Percentiles rank a stretch among this genome's conserved stretches.
phyloP scores from a whole-genome alignment of 2,113 vertebrate genomes.

The Lophius piscatorius region DNA sequence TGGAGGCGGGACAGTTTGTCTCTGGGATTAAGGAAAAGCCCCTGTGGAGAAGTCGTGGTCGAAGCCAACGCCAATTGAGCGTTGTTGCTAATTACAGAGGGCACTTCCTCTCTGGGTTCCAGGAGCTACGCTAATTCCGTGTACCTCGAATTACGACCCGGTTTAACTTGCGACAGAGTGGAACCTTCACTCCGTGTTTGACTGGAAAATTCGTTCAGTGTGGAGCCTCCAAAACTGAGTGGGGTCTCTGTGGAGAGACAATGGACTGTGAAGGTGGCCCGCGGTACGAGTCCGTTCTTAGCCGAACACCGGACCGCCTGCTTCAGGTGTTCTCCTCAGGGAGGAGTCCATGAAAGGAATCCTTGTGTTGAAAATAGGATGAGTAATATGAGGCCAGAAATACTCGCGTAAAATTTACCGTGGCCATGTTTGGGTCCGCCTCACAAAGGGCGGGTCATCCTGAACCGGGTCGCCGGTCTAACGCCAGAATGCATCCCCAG shows the following conservation, averaged over 20 bases:
- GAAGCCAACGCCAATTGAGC: slow-evolving; percentile 37
- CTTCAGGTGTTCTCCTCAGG: slow-evolving; percentile 61
- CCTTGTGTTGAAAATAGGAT: slow-evolving; percentile 44
- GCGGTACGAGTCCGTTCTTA: slow-evolving; percentile 34
- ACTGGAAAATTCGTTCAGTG: slow-evolving; percentile 66
- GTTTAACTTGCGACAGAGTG: slow-evolving; percentile 62
- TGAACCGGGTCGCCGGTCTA: too few species aligned
- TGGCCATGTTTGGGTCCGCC: too few species aligned
- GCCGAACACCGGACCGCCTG: slow-evolving; percentile 58
- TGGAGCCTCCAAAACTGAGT: slow-evolving; percentile 31
- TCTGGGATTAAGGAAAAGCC: slow-evolving; percentile 40
- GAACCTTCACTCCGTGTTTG: slow-evolving; percentile 59
- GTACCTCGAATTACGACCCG: slow-evolving; percentile 63
- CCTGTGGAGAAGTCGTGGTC: slow-evolving; percentile 17
- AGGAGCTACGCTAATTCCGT: slow-evolving; percentile 59
- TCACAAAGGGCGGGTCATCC: too few species aligned
- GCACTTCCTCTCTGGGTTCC: slow-evolving; percentile 46
- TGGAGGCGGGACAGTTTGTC: slow-evolving; percentile 45
- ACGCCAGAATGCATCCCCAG: too few species aligned
- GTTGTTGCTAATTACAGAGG: slow-evolving; percentile 61
- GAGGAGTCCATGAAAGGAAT: slow-evolving; percentile 27
- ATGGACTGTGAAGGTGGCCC: slow-evolving; percentile 37
- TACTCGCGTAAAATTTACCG: too few species aligned
- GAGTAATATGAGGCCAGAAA: too few species aligned
- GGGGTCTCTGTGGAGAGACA: slow-evolving; percentile 46